These are phyloP conservation scores for Pogonognathellus flavescens DNA, from an alignment of 1,140 invertebrate species.

Conservation along the genomic window DNA sequence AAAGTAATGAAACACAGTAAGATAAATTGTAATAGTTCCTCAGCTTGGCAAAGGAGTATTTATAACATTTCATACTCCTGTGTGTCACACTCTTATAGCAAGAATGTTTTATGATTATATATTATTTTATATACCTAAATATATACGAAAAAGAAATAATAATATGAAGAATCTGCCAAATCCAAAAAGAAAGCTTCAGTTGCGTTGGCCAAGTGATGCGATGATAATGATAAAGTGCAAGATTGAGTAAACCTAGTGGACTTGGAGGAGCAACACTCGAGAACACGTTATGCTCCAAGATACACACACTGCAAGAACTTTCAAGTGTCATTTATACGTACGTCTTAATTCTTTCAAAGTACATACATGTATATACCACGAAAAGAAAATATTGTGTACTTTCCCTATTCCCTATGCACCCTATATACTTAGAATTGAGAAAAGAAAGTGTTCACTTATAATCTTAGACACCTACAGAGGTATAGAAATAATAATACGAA, in stretches of 20 bases:
- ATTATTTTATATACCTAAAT: too few species aligned
- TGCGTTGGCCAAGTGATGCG: neutral
- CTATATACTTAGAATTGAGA: neutral
- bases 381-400: neutral
- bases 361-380: neutral
- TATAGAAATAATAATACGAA: too few species aligned
- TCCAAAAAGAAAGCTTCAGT: neutral
- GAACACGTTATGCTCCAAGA: too few species aligned
- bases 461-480: too few species aligned
- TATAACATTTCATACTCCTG: too few species aligned
- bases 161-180: neutral
- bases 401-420: neutral
- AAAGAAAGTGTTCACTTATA: too few species aligned
- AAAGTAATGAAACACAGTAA: neutral
- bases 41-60: neutral
- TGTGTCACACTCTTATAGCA: too few species aligned
- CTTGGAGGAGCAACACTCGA: neutral
- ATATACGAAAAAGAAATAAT: constrained; percentile 14
- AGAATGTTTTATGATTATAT: too few species aligned
- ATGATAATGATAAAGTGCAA: constrained; percentile 31
- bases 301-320: neutral
- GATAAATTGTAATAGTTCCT: neutral
- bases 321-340: constrained; percentile 34
- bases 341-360: constrained; percentile 43
- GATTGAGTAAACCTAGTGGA: constrained; percentile 18